phyloP scores from a whole-genome alignment of 2,113 vertebrate species.

The Catharus minimus region DNA sequence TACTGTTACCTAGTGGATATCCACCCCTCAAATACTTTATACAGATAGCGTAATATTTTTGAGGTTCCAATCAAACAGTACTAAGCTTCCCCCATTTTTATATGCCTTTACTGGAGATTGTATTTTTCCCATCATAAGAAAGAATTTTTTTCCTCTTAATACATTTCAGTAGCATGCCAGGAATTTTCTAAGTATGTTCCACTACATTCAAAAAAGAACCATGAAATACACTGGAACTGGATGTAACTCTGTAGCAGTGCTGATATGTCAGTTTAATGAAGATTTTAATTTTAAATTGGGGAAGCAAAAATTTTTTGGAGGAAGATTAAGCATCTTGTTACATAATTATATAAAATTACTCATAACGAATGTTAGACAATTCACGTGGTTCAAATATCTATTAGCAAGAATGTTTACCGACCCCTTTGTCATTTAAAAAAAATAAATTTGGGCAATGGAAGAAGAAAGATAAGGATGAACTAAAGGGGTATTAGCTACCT shows the following conservation, averaged over 20 bases:
- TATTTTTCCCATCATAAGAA: neutral
- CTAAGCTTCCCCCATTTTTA: neutral
- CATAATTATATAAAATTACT: neutral
- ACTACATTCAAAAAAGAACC: neutral
- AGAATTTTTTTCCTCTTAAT: neutral
- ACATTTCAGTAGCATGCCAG: neutral
- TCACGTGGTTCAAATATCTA: neutral
- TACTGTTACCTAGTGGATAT: neutral
- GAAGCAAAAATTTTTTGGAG: neutral
- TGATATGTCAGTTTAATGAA: neutral
- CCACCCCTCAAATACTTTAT: neutral
- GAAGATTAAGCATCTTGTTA: neutral
- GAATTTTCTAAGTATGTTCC: neutral
- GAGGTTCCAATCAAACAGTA: neutral
- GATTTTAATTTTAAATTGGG: neutral
- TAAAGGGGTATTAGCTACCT: neutral
- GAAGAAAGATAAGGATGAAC: neutral
- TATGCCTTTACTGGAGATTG: neutral
- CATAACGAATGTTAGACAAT: neutral
- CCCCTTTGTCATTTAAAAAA: neutral
- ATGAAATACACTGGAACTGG: neutral
- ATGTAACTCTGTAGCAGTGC: neutral
- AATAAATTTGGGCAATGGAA: neutral
- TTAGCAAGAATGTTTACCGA: neutral
- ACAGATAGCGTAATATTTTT: neutral